Evolutionary conservation across 1,140 invertebrate genomes (phyloP).

Genomic region (Drosophila pseudoananassae): DNA sequence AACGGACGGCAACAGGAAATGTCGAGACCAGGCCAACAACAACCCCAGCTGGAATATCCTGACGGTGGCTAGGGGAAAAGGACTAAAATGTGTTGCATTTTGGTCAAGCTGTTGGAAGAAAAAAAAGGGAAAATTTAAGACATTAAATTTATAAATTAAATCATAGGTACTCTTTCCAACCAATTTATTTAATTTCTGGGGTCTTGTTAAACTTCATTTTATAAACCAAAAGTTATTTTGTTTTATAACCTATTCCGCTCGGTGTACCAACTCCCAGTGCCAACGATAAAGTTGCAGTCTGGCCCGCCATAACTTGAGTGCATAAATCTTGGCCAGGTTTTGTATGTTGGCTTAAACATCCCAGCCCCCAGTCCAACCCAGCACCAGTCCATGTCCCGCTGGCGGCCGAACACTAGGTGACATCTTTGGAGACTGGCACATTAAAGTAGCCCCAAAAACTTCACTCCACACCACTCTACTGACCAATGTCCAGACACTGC

Average conservation of each 20-base stretch:
- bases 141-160: too few relatives aligned
- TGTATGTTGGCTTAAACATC: conserved; percentile 14
- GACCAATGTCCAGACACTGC: conserved; percentile 61
- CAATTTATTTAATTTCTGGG: too few relatives aligned
- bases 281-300: conserved; percentile 77
- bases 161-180: too few relatives aligned
- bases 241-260: background rate
- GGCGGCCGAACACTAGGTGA: conserved; percentile 52
- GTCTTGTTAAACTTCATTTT: too few relatives aligned
- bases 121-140: background rate
- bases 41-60: conserved; percentile 10
- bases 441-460: conserved; percentile 49
- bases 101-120: conserved; percentile 27
- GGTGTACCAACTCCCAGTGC: conserved; percentile 7
- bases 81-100: conserved; percentile 26
- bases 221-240: background rate
- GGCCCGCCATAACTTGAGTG: conserved; percentile 71
- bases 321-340: conserved; percentile 72
- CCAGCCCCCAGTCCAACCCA: background rate
- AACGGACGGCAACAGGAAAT: conserved; percentile 70
- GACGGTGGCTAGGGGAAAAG: conserved; percentile 2
- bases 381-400: background rate
- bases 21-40: conserved; percentile 41
- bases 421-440: conserved; percentile 72
- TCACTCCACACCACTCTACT: conserved; percentile 6